Percentiles rank a stretch among this genome's conserved stretches.
Evolutionary conservation across 2,113 vertebrate species (phyloP).

Genomic region (Parus major): DNA sequence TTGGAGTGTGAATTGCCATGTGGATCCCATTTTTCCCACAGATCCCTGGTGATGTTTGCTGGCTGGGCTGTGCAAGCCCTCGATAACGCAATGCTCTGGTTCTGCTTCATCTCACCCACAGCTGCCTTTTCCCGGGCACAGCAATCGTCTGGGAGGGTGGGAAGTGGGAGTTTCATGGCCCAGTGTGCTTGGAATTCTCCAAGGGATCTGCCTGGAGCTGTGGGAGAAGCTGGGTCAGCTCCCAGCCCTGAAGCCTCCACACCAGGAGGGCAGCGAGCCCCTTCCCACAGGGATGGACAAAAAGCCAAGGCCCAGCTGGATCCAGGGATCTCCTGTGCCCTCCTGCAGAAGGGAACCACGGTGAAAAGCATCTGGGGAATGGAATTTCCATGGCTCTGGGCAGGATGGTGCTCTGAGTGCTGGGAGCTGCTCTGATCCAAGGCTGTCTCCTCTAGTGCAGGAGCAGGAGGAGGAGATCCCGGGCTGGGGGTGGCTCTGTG

Average conservation of each 20-base stretch:
- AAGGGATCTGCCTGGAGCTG: fast-evolving
- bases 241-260: not conserved
- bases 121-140: not conserved
- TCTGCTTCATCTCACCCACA: not conserved
- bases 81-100: not conserved
- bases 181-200: fast-evolving
- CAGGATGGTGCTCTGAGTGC: fast-evolving
- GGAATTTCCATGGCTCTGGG: not conserved
- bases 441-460: fast-evolving
- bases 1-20: not conserved
- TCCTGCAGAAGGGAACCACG: not conserved
- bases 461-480: not conserved
- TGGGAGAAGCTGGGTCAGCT: not conserved
- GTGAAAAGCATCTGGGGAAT: not conserved
- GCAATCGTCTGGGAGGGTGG: not conserved
- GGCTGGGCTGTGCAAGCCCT: not conserved
- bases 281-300: fast-evolving
- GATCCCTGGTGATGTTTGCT: not conserved
- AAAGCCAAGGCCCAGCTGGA: not conserved
- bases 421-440: not conserved
- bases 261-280: not conserved
- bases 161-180: not conserved
- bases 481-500: fast-evolving
- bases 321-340: not conserved
- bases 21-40: conserved; percentile 49